phyloP scores from a whole-genome alignment of 2,113 vertebrate species.

The Daubentonia madagascariensis region DNA sequence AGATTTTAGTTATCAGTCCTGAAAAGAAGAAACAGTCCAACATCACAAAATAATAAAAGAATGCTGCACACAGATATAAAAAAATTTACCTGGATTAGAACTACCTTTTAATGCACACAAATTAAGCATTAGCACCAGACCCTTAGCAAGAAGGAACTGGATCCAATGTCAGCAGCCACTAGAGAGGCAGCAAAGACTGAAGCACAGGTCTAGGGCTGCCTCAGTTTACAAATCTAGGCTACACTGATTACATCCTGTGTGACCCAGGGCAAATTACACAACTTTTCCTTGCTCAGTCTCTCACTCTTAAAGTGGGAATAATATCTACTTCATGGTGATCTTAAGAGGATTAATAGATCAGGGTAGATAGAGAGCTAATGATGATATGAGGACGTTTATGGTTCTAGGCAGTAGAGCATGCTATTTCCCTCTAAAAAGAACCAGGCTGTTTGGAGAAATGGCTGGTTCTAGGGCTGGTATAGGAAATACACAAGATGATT shows the following conservation, averaged over 20 bases:
- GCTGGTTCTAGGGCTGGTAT: neutral
- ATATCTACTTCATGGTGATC: neutral
- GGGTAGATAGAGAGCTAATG: neutral
- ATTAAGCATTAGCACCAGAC: neutral
- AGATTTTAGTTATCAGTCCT: neutral
- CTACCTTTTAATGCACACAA: neutral
- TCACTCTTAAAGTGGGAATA: neutral
- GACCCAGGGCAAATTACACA: neutral
- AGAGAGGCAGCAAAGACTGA: neutral
- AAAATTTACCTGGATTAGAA: neutral
- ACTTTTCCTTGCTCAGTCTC: neutral
- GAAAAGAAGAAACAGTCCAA: neutral
- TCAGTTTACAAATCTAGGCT: neutral
- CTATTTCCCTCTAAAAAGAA: neutral
- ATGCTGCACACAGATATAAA: neutral
- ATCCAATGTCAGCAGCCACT: neutral
- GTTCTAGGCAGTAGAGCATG: neutral
- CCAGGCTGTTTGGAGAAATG: neutral
- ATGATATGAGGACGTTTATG: neutral
- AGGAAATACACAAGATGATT: neutral
- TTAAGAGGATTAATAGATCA: neutral
- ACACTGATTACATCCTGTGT: neutral
- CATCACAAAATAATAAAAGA: neutral
- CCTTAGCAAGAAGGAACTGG: neutral
- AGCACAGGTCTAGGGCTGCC: neutral